These are phyloP conservation scores for Drosophila tristis DNA, from an alignment of 1,140 invertebrate species.

Conservation along the genomic window DNA sequence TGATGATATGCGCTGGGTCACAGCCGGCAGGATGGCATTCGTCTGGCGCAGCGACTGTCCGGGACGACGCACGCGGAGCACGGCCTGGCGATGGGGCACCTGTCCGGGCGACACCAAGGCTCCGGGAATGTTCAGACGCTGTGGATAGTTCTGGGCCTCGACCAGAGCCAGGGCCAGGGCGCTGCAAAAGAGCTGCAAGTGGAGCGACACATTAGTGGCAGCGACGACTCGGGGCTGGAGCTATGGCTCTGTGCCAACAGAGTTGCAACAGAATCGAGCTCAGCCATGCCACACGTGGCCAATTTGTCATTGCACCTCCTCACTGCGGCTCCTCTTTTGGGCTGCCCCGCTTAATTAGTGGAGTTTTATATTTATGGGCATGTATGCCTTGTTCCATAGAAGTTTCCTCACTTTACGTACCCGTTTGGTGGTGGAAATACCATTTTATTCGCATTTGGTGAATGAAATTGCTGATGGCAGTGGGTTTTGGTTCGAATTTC, in stretches of 20 bases:
- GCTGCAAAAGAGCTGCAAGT: conserved; percentile 61
- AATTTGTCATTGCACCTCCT: conserved; percentile 16
- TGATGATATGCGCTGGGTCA: conserved; percentile 76
- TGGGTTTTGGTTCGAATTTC: too few relatives aligned
- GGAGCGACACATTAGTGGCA: conserved; percentile 20
- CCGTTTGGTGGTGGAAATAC: conserved; percentile 16
- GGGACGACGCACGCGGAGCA: conserved; percentile 85
- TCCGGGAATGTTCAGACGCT: conserved; percentile 87
- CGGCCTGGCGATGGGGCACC: conserved; percentile 84
- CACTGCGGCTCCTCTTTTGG: conserved; percentile 11
- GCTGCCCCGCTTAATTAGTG: conserved; percentile 46
- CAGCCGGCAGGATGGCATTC: conserved; percentile 85
- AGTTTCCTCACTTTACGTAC: background rate
- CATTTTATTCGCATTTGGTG: background rate
- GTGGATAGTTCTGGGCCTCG: conserved; percentile 85
- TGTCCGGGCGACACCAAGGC: conserved; percentile 84
- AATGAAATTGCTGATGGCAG: too few relatives aligned
- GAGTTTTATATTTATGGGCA: background rate
- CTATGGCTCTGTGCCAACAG: conserved; percentile 8
- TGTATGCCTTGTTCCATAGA: conserved; percentile 20
- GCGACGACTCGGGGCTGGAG: conserved; percentile 7
- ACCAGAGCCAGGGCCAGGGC: conserved; percentile 52
- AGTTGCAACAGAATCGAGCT: conserved; percentile 9
- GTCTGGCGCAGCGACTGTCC: conserved; percentile 72
- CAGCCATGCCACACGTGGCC: conserved; percentile 39